Conservation (phyloP, 2,797 vertebrate genomes). For the Sebastes cheni region DNA sequence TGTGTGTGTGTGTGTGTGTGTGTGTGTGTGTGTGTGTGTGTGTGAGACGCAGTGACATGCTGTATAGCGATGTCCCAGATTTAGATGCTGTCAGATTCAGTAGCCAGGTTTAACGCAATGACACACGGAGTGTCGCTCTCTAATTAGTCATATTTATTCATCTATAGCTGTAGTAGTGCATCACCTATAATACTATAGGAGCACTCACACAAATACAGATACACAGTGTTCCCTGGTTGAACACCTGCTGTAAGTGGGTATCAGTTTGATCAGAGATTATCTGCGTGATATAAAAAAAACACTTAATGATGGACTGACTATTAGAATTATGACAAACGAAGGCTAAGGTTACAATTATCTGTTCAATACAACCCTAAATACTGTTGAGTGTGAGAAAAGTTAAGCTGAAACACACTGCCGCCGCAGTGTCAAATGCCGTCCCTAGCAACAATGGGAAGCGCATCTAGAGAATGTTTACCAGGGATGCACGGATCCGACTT, state of each 20-base stretch:
- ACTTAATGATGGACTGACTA: neutral
- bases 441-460: too few species aligned
- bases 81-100: conserved; percentile 50
- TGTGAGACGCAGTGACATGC: conserved; percentile 31
- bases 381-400: neutral
- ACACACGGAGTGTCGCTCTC: neutral
- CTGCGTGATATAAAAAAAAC: neutral
- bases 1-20: neutral
- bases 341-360: neutral
- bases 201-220: neutral
- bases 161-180: neutral
- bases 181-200: neutral
- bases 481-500: neutral
- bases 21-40: neutral
- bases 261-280: neutral
- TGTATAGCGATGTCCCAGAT: conserved; percentile 63
- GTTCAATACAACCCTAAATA: neutral
- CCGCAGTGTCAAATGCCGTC: too few species aligned
- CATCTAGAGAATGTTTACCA: neutral
- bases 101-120: conserved; percentile 23
- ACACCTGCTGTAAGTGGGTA: neutral
- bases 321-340: neutral
- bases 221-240: neutral
- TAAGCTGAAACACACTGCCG: too few species aligned
- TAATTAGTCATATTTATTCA: conserved; percentile 15